Evolutionary conservation across 2,113 vertebrate genomes (phyloP).

Genomic region (Semicossyphus pulcher): DNA sequence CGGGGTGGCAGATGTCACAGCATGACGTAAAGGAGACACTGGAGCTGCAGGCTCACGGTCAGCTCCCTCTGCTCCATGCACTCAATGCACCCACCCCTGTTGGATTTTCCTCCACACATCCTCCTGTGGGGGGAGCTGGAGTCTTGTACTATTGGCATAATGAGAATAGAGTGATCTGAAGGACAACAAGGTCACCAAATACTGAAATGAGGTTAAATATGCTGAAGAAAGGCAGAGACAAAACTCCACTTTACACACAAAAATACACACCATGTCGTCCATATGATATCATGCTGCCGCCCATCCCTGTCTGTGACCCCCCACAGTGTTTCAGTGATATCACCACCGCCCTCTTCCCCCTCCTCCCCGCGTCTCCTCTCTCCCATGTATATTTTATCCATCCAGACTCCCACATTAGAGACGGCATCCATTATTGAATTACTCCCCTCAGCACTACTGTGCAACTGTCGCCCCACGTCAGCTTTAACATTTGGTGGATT

Average conservation of each 20-base stretch:
- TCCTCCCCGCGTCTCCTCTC: conserved; percentile 36
- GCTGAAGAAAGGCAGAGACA: background rate
- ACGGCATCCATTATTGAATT: conserved; percentile 81
- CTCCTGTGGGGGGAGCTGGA: conserved; percentile 47
- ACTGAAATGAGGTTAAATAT: conserved; percentile 1
- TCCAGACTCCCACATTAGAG: conserved; percentile 77
- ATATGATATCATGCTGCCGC: conserved; percentile 54
- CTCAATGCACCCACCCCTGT: background rate
- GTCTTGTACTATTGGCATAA: background rate
- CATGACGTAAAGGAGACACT: conserved; percentile 43
- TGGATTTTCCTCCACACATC: conserved; percentile 13
- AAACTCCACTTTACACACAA: background rate
- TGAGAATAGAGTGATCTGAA: conserved; percentile 30
- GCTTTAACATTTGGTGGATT: conserved; percentile 76
- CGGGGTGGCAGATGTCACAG: conserved; percentile 68
- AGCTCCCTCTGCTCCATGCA: background rate
- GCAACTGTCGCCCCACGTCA: conserved; percentile 78
- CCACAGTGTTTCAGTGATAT: conserved; percentile 65
- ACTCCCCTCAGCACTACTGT: conserved; percentile 74
- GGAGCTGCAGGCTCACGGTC: conserved; percentile 26
- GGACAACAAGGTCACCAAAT: conserved; percentile 7
- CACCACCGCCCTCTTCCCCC: conserved; percentile 25
- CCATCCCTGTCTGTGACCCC: conserved; percentile 57
- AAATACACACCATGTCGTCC: conserved; percentile 8
- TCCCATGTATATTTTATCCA: conserved; percentile 80